Evolutionary conservation across 2,113 vertebrate species (phyloP).

Genomic region (Cryptotis parvus): DNA sequence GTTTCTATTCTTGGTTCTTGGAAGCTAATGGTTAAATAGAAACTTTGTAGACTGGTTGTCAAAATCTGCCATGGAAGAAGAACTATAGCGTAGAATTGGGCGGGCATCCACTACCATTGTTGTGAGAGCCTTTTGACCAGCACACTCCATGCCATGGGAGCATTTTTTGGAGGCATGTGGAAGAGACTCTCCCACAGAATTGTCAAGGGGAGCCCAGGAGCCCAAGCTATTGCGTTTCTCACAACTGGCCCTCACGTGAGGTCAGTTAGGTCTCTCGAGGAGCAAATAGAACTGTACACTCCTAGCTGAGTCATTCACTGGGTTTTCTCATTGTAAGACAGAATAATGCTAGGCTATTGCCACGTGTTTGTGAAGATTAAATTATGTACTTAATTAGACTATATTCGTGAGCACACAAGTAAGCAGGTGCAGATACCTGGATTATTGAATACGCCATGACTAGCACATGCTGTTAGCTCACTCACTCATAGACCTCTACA

Average conservation of each 20-base stretch:
- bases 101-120: background rate
- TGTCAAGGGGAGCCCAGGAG: background rate
- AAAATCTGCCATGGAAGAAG: background rate
- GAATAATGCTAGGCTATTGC: background rate
- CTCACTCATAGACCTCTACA: background rate
- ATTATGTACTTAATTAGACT: background rate
- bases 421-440: background rate
- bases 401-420: background rate
- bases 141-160: background rate
- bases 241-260: background rate
- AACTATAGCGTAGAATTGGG: background rate
- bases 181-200: background rate
- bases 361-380: background rate
- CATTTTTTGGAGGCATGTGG: background rate
- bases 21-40: background rate
- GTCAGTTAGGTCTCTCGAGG: background rate
- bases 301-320: background rate
- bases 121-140: background rate
- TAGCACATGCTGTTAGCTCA: background rate
- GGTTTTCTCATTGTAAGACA: slow-evolving; percentile 11
- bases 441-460: no score
- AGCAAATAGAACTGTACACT: background rate
- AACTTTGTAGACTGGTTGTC: background rate
- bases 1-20: background rate
- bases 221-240: background rate